These are phyloP conservation scores for Neomorphus geoffroyi DNA, from an alignment of 2,797 vertebrate species.

Conservation along the genomic window DNA sequence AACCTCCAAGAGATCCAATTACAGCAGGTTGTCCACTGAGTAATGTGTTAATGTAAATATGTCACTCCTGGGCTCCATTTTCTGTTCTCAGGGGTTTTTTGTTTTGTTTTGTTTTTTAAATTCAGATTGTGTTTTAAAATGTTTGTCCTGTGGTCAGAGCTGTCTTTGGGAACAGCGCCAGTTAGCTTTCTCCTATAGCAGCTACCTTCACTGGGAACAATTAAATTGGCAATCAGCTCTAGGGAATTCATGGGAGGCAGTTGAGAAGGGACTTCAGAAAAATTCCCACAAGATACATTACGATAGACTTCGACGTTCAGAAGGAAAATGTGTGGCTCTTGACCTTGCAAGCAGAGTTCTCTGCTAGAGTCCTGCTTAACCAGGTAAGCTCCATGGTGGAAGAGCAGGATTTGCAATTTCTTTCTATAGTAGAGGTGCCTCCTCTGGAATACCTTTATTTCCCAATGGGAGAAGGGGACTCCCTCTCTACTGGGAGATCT, in stretches of 20 bases:
- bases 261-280: neutral
- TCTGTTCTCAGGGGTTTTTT: neutral
- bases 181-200: neutral
- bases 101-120: neutral
- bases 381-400: neutral
- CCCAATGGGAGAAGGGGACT: neutral
- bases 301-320: neutral
- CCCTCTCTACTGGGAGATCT: neutral
- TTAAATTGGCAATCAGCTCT: neutral
- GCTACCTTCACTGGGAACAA: neutral
- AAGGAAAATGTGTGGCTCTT: neutral
- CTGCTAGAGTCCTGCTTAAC: neutral
- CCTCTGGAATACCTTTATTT: neutral
- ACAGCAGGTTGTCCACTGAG: neutral
- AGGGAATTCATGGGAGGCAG: rapidly evolving
- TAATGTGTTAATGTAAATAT: neutral
- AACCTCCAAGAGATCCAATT: neutral
- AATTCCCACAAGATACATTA: neutral
- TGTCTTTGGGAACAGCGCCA: neutral
- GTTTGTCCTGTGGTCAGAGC: neutral
- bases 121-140: neutral
- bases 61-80: neutral
- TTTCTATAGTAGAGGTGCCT: neutral
- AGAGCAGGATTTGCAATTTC: neutral
- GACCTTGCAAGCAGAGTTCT: neutral